Evolutionary conservation across 2,888 invertebrate genomes (phyloP), one percentile per base, ranked within the genome.

Genomic region (Artemia sinica): DNA sequence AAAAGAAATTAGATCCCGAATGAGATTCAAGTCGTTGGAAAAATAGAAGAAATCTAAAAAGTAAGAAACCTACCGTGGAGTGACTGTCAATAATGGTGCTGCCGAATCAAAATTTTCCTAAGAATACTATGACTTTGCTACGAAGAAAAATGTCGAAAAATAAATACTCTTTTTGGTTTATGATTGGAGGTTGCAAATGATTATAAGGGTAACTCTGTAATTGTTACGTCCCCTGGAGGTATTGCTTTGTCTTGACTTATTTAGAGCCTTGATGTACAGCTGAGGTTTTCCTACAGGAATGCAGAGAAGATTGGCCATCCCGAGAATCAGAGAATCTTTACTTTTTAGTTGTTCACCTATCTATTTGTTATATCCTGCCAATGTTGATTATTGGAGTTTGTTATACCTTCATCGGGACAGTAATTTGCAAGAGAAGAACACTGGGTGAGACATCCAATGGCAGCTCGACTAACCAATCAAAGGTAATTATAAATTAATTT

Each of bases 281-380:
- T 10, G 48, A 65, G 10, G 66, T 71, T 8, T 71, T 72, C 7
- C 67, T 71, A 8, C 68, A 71, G 65, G 66, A 78, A 8, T 79
- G 79, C 73, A 75, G 76, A 68, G 79, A 78, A 72, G 73, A 75
- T 50, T 82, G 82, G 81, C 80, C 81, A 13, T 77, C 77, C 66
- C 75, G 75, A 66, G 74, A 76, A 67, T 77, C 77, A 49, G 79
- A 77, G 66, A 80, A 79, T 71, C 74, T 78, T 14, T 82, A 81
- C 75, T 82, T 82, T 74, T 76, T 82, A 9, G 75, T 81, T 66
- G 82, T 80, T 58, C 80, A 82, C 72, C 77, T 82, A 72, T 74
- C 81, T 63, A 77, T 81, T 72, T 82, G 81, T 75, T 83, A 82
- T 75, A 76, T 81, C 28, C 75, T 81, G 18, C 83, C 82, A 3